A percentile compares a stretch with the other conserved stretches of the same genome.
Evolutionary conservation across 2,113 vertebrate species (phyloP).

Genomic region (Budorcas taxicolor): DNA sequence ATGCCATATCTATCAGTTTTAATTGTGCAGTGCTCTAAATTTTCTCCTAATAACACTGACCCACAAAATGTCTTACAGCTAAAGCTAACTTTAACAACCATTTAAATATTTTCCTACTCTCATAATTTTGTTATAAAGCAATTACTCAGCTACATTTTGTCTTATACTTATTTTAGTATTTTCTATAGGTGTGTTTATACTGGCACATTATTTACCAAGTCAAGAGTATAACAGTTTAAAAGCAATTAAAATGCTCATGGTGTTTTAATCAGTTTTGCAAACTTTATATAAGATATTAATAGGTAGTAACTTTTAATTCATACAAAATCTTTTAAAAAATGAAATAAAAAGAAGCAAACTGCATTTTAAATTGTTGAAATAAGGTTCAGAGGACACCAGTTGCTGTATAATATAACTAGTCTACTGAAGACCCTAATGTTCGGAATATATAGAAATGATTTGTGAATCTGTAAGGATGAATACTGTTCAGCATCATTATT

Average conservation of each 20-base stretch:
- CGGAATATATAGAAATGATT: background rate
- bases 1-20: constrained; percentile 11
- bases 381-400: background rate
- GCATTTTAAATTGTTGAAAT: background rate
- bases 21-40: constrained; percentile 13
- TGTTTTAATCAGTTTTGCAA: constrained; percentile 19
- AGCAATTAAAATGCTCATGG: background rate
- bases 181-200: constrained; percentile 44
- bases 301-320: background rate
- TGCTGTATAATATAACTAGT: background rate
- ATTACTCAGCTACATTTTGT: constrained; percentile 40
- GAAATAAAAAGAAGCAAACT: background rate
- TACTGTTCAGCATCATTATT: background rate
- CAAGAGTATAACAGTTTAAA: background rate
- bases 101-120: constrained; percentile 40
- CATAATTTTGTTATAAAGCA: constrained; percentile 50
- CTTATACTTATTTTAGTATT: constrained; percentile 17
- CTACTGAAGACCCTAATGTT: background rate
- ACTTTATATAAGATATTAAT: background rate
- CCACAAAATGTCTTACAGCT: constrained; percentile 36
- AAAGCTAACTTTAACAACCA: constrained; percentile 3
- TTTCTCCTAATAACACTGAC: background rate
- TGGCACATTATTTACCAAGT: constrained; percentile 30
- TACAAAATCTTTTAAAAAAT: background rate
- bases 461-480: background rate